These are phyloP conservation scores for Stenichneumon culpator DNA, from an alignment of 2,888 invertebrate species.

Conservation along the genomic window DNA sequence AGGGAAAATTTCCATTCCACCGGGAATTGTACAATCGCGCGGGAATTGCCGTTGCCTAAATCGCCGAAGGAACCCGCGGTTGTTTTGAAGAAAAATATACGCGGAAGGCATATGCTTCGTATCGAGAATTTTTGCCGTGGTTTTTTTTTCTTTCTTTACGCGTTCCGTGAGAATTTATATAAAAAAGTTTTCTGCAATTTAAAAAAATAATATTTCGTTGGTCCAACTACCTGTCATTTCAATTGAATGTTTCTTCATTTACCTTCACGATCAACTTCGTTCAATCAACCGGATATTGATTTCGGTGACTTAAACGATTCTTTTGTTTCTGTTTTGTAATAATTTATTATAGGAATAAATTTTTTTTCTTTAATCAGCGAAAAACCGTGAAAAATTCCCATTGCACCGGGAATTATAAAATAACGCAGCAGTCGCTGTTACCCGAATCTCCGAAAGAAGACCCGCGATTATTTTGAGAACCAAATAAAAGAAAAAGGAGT, in stretches of 20 bases:
- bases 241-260: too few species aligned
- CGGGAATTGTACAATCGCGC: slow-evolving; percentile 1
- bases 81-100: too few species aligned
- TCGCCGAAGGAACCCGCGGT: too few species aligned
- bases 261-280: too few species aligned
- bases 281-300: too few species aligned
- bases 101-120: background rate
- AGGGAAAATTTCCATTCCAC: slow-evolving; percentile 24
- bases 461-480: background rate
- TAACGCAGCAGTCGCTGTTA: background rate
- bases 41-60: background rate
- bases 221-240: too few species aligned
- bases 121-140: background rate
- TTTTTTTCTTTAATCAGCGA: too few species aligned
- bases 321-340: background rate
- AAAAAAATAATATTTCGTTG: too few species aligned
- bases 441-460: background rate
- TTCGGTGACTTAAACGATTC: too few species aligned
- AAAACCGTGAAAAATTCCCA: slow-evolving; percentile 19
- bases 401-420: slow-evolving; percentile 10
- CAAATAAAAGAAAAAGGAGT: background rate
- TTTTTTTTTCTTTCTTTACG: background rate
- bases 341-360: background rate
- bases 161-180: background rate
- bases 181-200: background rate